A percentile compares a stretch with the other conserved stretches of the same genome.
These are phyloP conservation scores for Diadema setosum DNA, from an alignment of 35 echinoderm and acorn worm species.

Conservation along the genomic window DNA sequence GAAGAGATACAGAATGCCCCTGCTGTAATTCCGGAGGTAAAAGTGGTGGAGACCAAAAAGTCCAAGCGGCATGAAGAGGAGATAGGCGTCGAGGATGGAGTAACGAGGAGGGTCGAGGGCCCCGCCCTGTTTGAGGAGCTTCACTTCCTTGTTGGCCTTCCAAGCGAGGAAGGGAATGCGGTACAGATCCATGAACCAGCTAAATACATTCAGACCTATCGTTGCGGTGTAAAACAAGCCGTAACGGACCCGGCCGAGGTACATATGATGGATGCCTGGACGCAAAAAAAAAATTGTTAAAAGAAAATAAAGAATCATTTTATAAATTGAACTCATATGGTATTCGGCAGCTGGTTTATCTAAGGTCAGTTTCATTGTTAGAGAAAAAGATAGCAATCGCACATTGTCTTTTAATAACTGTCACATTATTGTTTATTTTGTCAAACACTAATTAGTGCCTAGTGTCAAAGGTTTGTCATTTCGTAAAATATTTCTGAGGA, in stretches of 20 bases:
- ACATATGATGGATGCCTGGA: constrained; percentile 52
- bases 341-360: background rate
- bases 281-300: background rate
- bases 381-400: background rate
- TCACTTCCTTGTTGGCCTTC: constrained; percentile 9
- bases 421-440: background rate
- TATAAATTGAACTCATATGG: background rate
- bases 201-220: constrained; percentile 39
- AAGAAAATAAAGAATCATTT: background rate
- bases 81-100: constrained; percentile 28
- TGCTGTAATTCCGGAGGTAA: constrained; percentile 23
- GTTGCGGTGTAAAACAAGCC: constrained; percentile 31
- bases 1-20: constrained; percentile 33
- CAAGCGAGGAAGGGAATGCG: constrained; percentile 46
- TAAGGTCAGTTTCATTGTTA: background rate
- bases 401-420: background rate
- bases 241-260: constrained; percentile 20
- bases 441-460: background rate
- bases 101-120: background rate
- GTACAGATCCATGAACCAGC: constrained; percentile 52
- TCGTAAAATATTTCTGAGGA: too few species aligned
- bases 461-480: too few species aligned
- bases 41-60: constrained; percentile 72
- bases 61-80: constrained; percentile 39
- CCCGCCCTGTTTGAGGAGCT: background rate